Conservation (phyloP, 2,888 invertebrate species). For the Epirrhoe alternata region DNA sequence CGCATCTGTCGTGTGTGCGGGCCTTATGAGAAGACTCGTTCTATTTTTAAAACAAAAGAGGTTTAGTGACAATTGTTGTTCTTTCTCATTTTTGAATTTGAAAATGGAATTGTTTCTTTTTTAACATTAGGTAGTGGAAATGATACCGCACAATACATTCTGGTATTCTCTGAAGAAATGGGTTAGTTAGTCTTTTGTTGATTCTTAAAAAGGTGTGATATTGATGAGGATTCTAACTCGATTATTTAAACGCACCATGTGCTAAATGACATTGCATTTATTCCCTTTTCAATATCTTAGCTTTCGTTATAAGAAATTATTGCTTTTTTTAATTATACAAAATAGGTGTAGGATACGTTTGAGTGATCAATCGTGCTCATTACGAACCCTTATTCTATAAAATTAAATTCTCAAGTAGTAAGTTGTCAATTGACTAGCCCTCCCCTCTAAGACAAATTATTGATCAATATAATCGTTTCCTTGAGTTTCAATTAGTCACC, state of each 20-base stretch:
- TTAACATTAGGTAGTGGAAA: background rate
- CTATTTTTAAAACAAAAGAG: slow-evolving; percentile 27
- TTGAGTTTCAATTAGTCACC: slow-evolving; percentile 47
- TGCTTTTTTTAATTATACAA: slow-evolving; percentile 4
- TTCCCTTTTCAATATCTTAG: slow-evolving; percentile 37
- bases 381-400: slow-evolving; percentile 54
- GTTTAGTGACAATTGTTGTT: slow-evolving; percentile 9
- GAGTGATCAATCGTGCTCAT: slow-evolving; percentile 14
- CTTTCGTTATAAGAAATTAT: background rate
- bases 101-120: slow-evolving; percentile 10
- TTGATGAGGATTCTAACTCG: slow-evolving; percentile 13
- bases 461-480: slow-evolving; percentile 47
- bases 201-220: slow-evolving; percentile 7
- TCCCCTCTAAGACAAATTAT: slow-evolving; percentile 41
- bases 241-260: slow-evolving; percentile 44
- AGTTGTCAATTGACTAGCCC: slow-evolving; percentile 37
- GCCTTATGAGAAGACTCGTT: slow-evolving; percentile 48
- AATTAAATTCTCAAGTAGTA: slow-evolving; percentile 74
- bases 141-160: background rate
- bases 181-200: background rate
- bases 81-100: slow-evolving; percentile 1
- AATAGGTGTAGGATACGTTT: slow-evolving; percentile 2
- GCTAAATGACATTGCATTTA: slow-evolving; percentile 63
- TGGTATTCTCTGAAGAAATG: background rate
- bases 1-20: slow-evolving; percentile 67